phyloP scores from a whole-genome alignment of 2,888 invertebrate species.

The Cryptocheilus praepositus region DNA sequence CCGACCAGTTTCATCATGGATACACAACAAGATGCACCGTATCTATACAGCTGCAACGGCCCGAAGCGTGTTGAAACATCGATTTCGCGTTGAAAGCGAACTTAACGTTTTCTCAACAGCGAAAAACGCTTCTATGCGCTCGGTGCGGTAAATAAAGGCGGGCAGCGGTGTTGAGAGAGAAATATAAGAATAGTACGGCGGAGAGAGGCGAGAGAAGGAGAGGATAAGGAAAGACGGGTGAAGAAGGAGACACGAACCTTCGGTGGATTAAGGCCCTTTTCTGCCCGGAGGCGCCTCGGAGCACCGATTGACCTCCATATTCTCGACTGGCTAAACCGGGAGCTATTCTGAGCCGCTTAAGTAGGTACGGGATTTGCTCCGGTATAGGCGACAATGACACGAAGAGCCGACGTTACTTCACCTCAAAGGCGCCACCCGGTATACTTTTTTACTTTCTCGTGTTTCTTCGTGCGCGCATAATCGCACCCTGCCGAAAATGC shows the following conservation, averaged over 20 bases:
- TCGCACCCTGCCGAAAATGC: conserved; percentile 9
- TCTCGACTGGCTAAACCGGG: conserved; percentile 45
- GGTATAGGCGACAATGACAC: conserved; percentile 34
- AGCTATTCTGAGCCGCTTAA: conserved; percentile 56
- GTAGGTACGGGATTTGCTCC: conserved; percentile 56
- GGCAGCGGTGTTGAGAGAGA: conserved; percentile 5
- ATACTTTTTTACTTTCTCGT: conserved; percentile 27
- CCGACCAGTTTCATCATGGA: too few relatives aligned
- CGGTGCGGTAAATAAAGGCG: too few relatives aligned
- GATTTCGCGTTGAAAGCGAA: too few relatives aligned
- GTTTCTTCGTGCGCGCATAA: conserved; percentile 22
- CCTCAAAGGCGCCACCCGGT: conserved; percentile 44
- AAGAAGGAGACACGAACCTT: conserved; percentile 34
- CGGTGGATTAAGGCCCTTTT: conserved; percentile 60
- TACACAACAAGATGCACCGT: too few relatives aligned
- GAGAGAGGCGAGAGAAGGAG: background rate
- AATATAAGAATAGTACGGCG: background rate
- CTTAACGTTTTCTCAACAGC: too few relatives aligned
- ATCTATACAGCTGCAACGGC: too few relatives aligned
- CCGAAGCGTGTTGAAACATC: too few relatives aligned
- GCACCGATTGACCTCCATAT: conserved; percentile 63
- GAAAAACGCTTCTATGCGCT: too few relatives aligned
- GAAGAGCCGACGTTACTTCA: background rate
- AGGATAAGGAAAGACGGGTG: background rate
- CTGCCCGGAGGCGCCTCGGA: conserved; percentile 52